Evolutionary conservation across 2,113 vertebrate genomes (phyloP).

Genomic region (Hiodon tergisus): DNA sequence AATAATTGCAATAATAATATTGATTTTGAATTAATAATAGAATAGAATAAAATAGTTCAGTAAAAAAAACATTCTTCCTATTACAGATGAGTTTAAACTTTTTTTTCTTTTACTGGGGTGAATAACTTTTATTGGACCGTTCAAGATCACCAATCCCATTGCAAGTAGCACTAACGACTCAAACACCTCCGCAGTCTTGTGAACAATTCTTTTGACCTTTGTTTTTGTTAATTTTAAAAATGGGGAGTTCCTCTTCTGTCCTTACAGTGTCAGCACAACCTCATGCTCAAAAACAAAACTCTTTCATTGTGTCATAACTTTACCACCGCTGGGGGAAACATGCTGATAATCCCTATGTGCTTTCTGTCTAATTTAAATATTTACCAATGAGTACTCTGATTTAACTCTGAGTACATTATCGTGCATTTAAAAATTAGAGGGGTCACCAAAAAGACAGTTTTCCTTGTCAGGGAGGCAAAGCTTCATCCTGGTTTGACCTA

Average conservation of each 20-base stretch:
- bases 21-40: too few relatives aligned
- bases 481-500: constrained; percentile 30
- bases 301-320: background rate
- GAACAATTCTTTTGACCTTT: background rate
- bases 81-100: too few relatives aligned
- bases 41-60: too few relatives aligned
- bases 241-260: background rate
- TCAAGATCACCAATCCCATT: background rate
- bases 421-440: background rate
- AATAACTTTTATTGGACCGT: too few relatives aligned
- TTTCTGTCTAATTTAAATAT: background rate
- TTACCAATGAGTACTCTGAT: too few relatives aligned
- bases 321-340: too few relatives aligned
- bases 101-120: too few relatives aligned
- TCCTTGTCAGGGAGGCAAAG: constrained; percentile 8
- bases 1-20: too few relatives aligned
- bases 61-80: too few relatives aligned
- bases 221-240: background rate
- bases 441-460: too few relatives aligned
- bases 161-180: background rate
- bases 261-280: background rate
- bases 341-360: too few relatives aligned
- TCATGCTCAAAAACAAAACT: background rate
- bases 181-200: background rate
- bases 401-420: too few relatives aligned